Conservation (phyloP, 30 jellyfish, hydroid and myxozoan genomes). For the Turritopsis rubra region DNA sequence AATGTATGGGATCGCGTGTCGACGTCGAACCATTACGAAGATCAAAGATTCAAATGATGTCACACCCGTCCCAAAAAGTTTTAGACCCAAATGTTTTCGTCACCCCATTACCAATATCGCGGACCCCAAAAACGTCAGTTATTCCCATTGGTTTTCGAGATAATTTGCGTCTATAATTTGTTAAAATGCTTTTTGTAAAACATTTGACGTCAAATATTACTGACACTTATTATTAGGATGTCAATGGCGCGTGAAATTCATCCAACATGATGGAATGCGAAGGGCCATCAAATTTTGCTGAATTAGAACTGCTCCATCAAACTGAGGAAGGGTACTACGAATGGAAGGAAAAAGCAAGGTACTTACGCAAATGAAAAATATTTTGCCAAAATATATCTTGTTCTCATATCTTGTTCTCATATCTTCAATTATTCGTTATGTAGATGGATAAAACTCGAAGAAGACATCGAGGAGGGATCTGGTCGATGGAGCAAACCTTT, state of each 20-base stretch:
- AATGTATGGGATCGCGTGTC: too few relatives aligned
- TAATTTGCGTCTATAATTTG: too few relatives aligned
- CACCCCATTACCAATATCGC: too few relatives aligned
- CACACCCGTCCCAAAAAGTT: too few relatives aligned
- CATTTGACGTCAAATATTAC: not conserved
- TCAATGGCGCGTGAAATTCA: not conserved
- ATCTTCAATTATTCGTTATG: not conserved
- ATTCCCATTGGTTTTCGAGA: too few relatives aligned
- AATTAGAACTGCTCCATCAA: slow-evolving; percentile 8
- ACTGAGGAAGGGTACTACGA: slow-evolving; percentile 20
- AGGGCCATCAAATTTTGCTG: slow-evolving; percentile 9
- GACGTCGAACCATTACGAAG: too few relatives aligned
- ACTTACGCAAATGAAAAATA: not conserved
- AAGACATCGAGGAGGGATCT: slow-evolving; percentile 58
- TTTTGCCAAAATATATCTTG: not conserved
- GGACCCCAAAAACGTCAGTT: too few relatives aligned
- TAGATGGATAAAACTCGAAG: slow-evolving; percentile 79
- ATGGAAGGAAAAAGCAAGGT: slow-evolving; percentile 22
- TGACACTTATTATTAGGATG: not conserved
- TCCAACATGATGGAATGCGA: not conserved
- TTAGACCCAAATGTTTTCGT: too few relatives aligned
- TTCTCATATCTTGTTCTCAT: not conserved
- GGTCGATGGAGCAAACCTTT: slow-evolving; percentile 75
- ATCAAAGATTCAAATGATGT: too few relatives aligned
- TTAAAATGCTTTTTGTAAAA: too few relatives aligned